Evolutionary conservation across 2,888 invertebrate genomes (phyloP).

Genomic region (Drosophila buzzatii): DNA sequence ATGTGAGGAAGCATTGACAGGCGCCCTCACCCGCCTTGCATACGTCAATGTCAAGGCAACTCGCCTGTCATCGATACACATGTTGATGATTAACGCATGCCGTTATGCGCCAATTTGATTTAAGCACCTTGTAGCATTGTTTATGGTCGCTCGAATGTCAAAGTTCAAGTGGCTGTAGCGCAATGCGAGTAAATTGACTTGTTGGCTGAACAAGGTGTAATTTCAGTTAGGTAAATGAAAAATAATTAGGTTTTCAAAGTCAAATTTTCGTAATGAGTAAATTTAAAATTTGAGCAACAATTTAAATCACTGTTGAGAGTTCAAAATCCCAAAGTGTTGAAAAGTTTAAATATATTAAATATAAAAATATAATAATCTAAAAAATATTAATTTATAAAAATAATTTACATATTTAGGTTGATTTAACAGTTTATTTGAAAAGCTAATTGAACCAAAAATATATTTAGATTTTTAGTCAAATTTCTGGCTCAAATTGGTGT

Average conservation of each 20-base stretch:
- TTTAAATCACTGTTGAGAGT: not conserved
- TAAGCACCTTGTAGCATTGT: slow-evolving; percentile 17
- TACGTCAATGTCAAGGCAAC: slow-evolving; percentile 41
- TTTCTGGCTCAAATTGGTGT: not conserved
- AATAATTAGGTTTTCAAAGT: not conserved
- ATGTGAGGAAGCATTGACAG: slow-evolving; percentile 15
- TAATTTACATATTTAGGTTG: not conserved
- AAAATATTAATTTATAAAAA: too few relatives aligned
- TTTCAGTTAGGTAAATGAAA: not conserved
- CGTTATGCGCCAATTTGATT: slow-evolving; percentile 18
- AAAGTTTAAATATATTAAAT: too few relatives aligned
- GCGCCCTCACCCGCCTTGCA: not conserved
- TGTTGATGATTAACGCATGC: slow-evolving; percentile 16
- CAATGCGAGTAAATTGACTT: not conserved
- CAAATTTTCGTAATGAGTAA: not conserved
- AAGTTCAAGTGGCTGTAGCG: slow-evolving; percentile 34
- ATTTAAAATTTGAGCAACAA: not conserved
- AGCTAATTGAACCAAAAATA: too few relatives aligned
- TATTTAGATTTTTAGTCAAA: too few relatives aligned
- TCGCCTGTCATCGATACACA: slow-evolving; percentile 18
- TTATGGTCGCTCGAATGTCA: slow-evolving; percentile 5
- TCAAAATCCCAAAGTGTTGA: too few relatives aligned
- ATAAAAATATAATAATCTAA: too few relatives aligned
- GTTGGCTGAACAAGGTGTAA: slow-evolving; percentile 20
- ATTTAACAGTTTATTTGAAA: not conserved